Evolutionary conservation across 2,113 vertebrate species (phyloP).

Genomic region (Mus spicilegus): DNA sequence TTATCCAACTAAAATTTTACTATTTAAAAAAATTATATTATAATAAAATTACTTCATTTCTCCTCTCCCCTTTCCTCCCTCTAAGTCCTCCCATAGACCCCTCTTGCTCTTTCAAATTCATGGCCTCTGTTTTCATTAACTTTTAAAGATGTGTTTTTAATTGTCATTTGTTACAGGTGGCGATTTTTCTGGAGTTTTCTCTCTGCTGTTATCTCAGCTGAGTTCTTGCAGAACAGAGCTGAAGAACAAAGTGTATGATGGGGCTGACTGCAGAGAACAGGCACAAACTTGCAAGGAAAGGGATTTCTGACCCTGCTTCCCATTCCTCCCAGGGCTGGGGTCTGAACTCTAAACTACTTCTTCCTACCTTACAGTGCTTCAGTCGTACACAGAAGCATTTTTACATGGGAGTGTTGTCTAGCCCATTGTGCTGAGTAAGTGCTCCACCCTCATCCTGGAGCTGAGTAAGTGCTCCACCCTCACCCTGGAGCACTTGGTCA

Average conservation of each 20-base stretch:
- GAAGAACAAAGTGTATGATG: not conserved
- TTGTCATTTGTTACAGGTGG: not conserved
- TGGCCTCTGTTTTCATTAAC: not conserved
- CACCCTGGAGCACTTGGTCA: not conserved
- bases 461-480: not conserved
- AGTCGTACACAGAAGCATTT: not conserved
- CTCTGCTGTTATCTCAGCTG: slow-evolving; percentile 5
- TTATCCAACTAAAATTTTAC: not conserved
- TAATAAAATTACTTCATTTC: not conserved
- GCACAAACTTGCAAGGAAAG: slow-evolving; percentile 43
- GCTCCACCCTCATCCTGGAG: not conserved
- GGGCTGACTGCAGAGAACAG: slow-evolving; percentile 24
- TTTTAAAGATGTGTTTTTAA: slow-evolving; percentile 39
- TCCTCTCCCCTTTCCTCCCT: not conserved
- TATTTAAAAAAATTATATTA: not conserved
- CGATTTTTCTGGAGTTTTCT: slow-evolving; percentile 9
- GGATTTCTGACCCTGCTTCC: slow-evolving; percentile 27
- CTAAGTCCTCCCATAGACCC: not conserved
- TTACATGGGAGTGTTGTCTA: not conserved
- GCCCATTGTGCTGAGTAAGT: slow-evolving; percentile 1
- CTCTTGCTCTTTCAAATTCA: not conserved
- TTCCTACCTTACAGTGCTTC: not conserved
- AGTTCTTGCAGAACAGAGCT: not conserved
- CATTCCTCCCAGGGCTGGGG: slow-evolving; percentile 15
- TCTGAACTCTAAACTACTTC: slow-evolving; percentile 5